A percentile compares a stretch with the other conserved stretches of the same genome.
phyloP scores from a whole-genome alignment of 2,888 invertebrate genomes.

The Nebria salina region DNA sequence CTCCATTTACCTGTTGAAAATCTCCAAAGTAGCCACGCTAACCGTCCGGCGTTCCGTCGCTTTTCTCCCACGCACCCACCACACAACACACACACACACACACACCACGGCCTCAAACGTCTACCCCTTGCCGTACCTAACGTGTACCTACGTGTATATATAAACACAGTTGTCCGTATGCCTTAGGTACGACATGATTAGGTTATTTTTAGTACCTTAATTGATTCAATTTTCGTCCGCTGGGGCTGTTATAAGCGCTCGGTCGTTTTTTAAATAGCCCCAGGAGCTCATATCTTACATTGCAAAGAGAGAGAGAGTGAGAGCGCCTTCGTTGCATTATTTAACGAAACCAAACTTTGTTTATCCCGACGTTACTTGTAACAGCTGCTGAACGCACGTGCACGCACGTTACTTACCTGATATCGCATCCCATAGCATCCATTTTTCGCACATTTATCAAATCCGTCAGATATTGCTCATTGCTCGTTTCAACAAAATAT shows the following conservation, averaged over 20 bases:
- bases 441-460: neutral
- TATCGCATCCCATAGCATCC: neutral
- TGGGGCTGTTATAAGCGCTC: slow-evolving; percentile 30
- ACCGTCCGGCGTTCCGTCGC: neutral
- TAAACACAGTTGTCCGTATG: slow-evolving; percentile 7
- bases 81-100: neutral
- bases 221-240: slow-evolving; percentile 35
- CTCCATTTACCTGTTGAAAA: slow-evolving; percentile 47
- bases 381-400: slow-evolving; percentile 27
- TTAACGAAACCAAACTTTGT: slow-evolving; percentile 28
- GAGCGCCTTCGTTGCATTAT: slow-evolving; percentile 20
- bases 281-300: slow-evolving; percentile 34
- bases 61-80: slow-evolving; percentile 9
- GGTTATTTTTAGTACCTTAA: slow-evolving; percentile 33
- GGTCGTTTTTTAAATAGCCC: slow-evolving; percentile 38
- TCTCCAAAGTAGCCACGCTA: slow-evolving; percentile 31
- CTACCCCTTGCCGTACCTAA: neutral
- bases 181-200: slow-evolving; percentile 26
- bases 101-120: neutral
- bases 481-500: no score
- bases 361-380: slow-evolving; percentile 22
- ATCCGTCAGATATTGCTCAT: neutral
- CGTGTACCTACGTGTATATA: neutral
- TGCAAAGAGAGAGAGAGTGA: slow-evolving; percentile 14
- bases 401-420: slow-evolving; percentile 7